Conservation (phyloP, 2,797 vertebrate species). For the Sorex maritimensis region DNA sequence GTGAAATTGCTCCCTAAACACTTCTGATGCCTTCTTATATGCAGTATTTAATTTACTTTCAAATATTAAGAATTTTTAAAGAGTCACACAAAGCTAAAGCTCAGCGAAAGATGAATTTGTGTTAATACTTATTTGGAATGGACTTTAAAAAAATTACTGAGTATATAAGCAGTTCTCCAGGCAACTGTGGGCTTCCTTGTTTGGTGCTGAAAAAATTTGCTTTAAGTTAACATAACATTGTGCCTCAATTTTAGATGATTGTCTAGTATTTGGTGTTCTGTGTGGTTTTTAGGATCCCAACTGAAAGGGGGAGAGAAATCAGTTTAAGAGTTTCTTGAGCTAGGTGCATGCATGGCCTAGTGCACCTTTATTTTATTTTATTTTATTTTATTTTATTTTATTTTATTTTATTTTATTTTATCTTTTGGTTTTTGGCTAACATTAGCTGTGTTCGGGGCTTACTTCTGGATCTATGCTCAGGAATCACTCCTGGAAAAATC, state of each 20-base stretch:
- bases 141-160: slow-evolving; percentile 76
- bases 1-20: slow-evolving; percentile 83
- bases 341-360: not conserved
- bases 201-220: slow-evolving; percentile 67
- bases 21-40: slow-evolving; percentile 57
- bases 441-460: no score
- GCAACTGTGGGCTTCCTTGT: slow-evolving; percentile 38
- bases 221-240: slow-evolving; percentile 62
- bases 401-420: not conserved
- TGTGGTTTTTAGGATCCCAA: slow-evolving; percentile 52
- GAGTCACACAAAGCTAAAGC: slow-evolving; percentile 69
- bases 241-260: slow-evolving; percentile 50
- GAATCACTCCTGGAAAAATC: no score
- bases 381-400: no score
- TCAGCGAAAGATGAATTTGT: slow-evolving; percentile 72
- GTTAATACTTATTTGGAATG: slow-evolving; percentile 60
- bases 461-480: no score
- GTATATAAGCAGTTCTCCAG: slow-evolving; percentile 45
- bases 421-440: no score
- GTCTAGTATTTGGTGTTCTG: slow-evolving; percentile 42
- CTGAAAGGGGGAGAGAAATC: not conserved
- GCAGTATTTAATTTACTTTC: slow-evolving; percentile 81
- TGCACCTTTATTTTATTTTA: not conserved
- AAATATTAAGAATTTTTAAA: slow-evolving; percentile 76
- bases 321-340: not conserved